A percentile compares a stretch with the other conserved stretches of the same genome.
Conservation (phyloP, 2,888 invertebrate species). For the Sycophila texana region DNA sequence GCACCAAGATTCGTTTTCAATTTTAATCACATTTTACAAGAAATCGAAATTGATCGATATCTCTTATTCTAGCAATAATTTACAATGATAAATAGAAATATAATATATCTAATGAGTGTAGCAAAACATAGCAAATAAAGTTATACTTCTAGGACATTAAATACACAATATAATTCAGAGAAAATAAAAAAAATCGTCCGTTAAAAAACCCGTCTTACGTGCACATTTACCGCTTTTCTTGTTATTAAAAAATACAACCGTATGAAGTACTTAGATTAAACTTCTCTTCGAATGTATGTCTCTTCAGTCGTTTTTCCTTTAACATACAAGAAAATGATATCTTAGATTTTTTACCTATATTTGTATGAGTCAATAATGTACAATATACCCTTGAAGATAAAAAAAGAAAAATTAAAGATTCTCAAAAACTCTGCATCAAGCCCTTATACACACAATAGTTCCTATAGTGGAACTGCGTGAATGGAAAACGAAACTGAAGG, state of each 20-base stretch:
- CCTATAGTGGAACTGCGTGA: neutral
- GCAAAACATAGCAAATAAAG: neutral
- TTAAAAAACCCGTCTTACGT: neutral
- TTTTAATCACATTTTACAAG: constrained; percentile 1
- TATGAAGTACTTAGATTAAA: constrained; percentile 36
- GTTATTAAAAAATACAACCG: constrained; percentile 46
- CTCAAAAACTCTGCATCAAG: neutral
- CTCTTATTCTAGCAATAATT: neutral
- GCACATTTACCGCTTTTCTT: neutral
- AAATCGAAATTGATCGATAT: neutral
- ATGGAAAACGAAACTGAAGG: neutral
- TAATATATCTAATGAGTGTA: constrained; percentile 10
- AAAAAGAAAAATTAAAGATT: constrained; percentile 18
- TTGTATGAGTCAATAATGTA: constrained; percentile 22
- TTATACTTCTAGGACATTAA: constrained; percentile 1
- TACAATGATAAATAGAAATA: constrained; percentile 11
- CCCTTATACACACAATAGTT: neutral
- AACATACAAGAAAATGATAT: constrained; percentile 29
- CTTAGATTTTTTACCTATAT: constrained; percentile 11
- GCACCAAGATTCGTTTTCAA: constrained; percentile 11
- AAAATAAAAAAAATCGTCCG: neutral
- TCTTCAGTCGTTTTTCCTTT: constrained; percentile 20
- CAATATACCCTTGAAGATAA: constrained; percentile 8
- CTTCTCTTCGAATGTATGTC: constrained; percentile 35
- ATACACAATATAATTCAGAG: neutral